Evolutionary conservation across 1,140 invertebrate species (phyloP).

Genomic region (Pteromalus puparum): DNA sequence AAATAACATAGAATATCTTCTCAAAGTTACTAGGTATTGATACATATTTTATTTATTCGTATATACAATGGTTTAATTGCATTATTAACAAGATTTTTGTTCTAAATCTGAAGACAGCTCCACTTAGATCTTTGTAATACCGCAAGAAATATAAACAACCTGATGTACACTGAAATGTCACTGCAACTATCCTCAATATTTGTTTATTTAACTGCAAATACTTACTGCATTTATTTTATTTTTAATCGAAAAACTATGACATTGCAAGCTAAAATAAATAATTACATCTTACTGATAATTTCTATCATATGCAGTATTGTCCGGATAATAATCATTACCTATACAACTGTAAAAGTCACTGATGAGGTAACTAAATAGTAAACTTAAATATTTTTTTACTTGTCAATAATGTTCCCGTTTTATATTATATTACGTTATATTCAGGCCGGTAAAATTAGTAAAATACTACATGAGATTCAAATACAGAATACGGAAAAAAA

Average conservation of each 20-base stretch:
- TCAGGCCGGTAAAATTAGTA: neutral
- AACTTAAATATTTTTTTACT: neutral
- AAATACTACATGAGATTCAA: neutral
- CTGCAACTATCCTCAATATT: neutral
- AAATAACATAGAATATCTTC: conserved; percentile 13
- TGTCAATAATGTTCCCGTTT: neutral
- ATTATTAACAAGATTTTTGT: neutral
- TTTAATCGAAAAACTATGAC: neutral
- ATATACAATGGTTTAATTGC: neutral
- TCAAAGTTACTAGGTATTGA: conserved; percentile 15
- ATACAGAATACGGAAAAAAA: neutral
- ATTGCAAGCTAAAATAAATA: neutral
- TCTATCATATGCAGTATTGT: neutral
- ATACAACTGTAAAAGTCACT: neutral
- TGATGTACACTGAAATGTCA: neutral
- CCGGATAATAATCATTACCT: neutral
- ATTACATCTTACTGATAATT: neutral
- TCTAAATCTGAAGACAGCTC: neutral
- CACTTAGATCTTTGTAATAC: neutral
- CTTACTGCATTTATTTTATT: neutral
- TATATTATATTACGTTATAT: neutral
- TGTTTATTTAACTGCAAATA: neutral
- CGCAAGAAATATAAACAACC: neutral
- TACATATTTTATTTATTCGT: neutral
- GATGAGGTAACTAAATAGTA: neutral